Evolutionary conservation across 2,797 vertebrate genomes (phyloP).

Genomic region (Sebastes reedi): DNA sequence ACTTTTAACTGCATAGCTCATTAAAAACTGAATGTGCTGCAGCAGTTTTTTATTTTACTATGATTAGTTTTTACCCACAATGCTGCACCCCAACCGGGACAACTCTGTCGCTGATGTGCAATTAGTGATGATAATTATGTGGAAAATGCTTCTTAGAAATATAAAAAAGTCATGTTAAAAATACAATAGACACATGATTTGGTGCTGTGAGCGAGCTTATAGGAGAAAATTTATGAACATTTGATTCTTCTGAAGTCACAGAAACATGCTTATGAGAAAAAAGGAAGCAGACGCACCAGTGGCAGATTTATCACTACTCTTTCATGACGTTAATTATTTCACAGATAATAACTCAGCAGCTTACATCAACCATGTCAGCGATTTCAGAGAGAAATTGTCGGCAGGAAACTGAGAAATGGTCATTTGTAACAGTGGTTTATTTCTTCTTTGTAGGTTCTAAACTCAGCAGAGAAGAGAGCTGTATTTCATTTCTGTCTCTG

Average conservation of each 20-base stretch:
- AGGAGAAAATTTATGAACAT: neutral
- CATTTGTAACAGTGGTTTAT: slow-evolving; percentile 30
- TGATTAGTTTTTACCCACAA: slow-evolving; percentile 1
- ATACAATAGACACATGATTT: neutral
- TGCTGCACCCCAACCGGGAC: neutral
- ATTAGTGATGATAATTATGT: slow-evolving; percentile 9
- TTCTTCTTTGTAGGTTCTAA: slow-evolving; percentile 30
- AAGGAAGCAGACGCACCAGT: slow-evolving; percentile 34
- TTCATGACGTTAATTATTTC: slow-evolving; percentile 44
- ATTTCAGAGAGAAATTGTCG: slow-evolving; percentile 30
- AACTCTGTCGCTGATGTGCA: neutral
- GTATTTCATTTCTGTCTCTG: slow-evolving; percentile 32
- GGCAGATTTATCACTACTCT: slow-evolving; percentile 50
- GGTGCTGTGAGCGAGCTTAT: neutral
- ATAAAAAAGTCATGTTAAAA: neutral
- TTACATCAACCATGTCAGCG: slow-evolving; percentile 40
- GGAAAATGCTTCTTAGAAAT: neutral
- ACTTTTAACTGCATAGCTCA: slow-evolving; percentile 47
- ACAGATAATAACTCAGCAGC: slow-evolving; percentile 60
- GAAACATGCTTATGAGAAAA: slow-evolving; percentile 40
- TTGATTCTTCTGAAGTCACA: slow-evolving; percentile 5
- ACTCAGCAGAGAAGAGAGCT: neutral
- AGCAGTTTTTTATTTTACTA: slow-evolving; percentile 2
- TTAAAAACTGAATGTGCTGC: slow-evolving; percentile 41
- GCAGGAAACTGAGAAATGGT: slow-evolving; percentile 23